Base-by-base conservation (phyloP, 2,113 vertebrate species). In the Pangasianodon gigas region DNA sequence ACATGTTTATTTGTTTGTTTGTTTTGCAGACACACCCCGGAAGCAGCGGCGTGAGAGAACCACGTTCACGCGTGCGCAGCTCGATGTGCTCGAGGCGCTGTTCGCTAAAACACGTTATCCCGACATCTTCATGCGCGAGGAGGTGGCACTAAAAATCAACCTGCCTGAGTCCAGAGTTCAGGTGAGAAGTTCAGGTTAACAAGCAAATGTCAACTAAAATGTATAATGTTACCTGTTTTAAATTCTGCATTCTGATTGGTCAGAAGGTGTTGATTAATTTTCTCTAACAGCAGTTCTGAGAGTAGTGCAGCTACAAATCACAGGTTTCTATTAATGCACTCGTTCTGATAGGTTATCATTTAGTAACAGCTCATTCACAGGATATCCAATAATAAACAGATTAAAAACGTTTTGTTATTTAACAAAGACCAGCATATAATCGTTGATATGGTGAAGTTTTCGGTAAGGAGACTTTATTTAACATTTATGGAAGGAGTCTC, bases 111-210 rank as follows among this genome's bases (percentile, higher is more conserved):
- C 97, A 0, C 96, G 97, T 48, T 97, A 97, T 91, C 97, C 97
- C 1, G 97, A 97, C 91, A 97, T 97, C 93, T 97, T 97, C 93
- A 97, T 97, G 97, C 94, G 97, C 26, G 97, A 97, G 89, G 97
- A 97, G 89, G 97, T 97, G 88, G 97, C 97, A 10, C 95, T 97
- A 41, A 97, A 97, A 92, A 97, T 97, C 94, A 97, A 97, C 91
- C 93, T 97, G 77, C 97, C 97, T 0, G 97, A 97, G 93, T 97
- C 97, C 87, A 93, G 97, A 91, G 97, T 97, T 1, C 97, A 97
- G 96, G 97, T 97, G 92, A 87, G 84, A 37, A 48, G 37, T 65
- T 65, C 29, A 60, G 0, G 3, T 32, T 8, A 67, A 24, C 37
- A 65, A 41, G 24, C 13, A 32, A 37, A 37, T 2, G 1, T n/a